Evolutionary conservation across 2,797 vertebrate species (phyloP).

Genomic region (Arrhamphus sclerolepis): DNA sequence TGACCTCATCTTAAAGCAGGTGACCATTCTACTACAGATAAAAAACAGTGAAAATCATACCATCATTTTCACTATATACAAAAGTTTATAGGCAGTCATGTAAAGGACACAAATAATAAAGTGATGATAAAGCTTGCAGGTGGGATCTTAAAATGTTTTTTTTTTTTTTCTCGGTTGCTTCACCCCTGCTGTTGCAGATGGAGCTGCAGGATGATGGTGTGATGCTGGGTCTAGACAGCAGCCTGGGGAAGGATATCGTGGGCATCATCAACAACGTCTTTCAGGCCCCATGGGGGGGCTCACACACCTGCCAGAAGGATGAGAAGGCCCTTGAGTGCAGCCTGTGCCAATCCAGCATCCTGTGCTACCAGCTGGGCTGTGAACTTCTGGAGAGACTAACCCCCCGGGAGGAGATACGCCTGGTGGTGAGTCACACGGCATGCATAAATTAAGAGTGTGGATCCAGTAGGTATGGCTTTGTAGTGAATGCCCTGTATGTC

Average conservation of each 20-base stretch:
- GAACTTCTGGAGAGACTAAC: slow-evolving; percentile 94
- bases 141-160: slow-evolving; percentile 43
- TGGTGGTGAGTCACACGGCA: slow-evolving; percentile 87
- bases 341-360: slow-evolving; percentile 97
- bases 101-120: background rate
- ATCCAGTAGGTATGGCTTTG: slow-evolving; percentile 14
- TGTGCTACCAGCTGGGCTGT: slow-evolving; percentile 98
- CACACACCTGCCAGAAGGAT: slow-evolving; percentile 97
- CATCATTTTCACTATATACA: slow-evolving; percentile 1
- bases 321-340: slow-evolving; percentile 94
- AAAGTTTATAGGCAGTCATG: slow-evolving; percentile 3
- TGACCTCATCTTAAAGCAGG: slow-evolving; percentile 98
- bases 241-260: slow-evolving; percentile 94
- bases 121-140: slow-evolving; percentile 38
- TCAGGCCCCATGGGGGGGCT: slow-evolving; percentile 98
- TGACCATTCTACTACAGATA: slow-evolving; percentile 59
- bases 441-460: slow-evolving; percentile 32
- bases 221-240: slow-evolving; percentile 94
- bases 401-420: slow-evolving; percentile 93
- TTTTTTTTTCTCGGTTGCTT: slow-evolving; percentile 25
- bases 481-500: slow-evolving; percentile 7
- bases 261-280: slow-evolving; percentile 98
- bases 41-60: background rate
- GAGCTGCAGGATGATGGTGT: slow-evolving; percentile 97
- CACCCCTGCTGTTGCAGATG: slow-evolving; percentile 84